Percentiles rank a stretch among this genome's conserved stretches.
Conservation (phyloP, 1,140 invertebrate genomes). For the Aphis gossypii region DNA sequence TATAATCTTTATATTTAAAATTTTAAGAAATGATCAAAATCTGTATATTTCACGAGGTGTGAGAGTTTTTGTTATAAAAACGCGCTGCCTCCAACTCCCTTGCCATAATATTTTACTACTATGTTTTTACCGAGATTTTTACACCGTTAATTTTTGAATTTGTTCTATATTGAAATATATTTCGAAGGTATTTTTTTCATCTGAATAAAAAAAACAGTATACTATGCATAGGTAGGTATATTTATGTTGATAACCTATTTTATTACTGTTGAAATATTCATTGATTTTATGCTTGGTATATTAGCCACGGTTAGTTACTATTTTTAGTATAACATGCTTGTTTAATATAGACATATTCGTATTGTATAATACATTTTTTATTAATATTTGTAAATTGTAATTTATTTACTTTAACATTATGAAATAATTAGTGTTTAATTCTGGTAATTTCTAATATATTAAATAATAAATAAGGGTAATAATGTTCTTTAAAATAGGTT, state of each 20-base stretch:
- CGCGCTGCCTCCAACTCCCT: not conserved
- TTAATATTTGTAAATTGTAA: not conserved
- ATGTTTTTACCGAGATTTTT: not conserved
- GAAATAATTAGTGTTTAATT: not conserved
- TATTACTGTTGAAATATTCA: slow-evolving; percentile 3
- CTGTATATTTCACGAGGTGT: no score
- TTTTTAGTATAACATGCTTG: not conserved
- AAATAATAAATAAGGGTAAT: no score
- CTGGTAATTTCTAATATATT: not conserved
- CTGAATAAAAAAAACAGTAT: not conserved
- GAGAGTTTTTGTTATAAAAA: not conserved
- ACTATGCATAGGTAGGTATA: not conserved
- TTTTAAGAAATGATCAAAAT: no score
- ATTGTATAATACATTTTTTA: not conserved
- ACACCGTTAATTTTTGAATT: not conserved
- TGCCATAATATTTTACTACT: not conserved
- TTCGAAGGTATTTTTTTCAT: not conserved
- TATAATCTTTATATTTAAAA: no score
- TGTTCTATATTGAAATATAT: not conserved
- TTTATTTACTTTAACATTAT: not conserved
- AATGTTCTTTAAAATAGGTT: no score
- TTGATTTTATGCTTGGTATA: not conserved
- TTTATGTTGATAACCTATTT: slow-evolving; percentile 3
- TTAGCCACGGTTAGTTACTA: slow-evolving; percentile 13
- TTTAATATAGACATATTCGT: not conserved